Conservation (phyloP, 2,113 vertebrate genomes). For the Brevimyrus niger region DNA sequence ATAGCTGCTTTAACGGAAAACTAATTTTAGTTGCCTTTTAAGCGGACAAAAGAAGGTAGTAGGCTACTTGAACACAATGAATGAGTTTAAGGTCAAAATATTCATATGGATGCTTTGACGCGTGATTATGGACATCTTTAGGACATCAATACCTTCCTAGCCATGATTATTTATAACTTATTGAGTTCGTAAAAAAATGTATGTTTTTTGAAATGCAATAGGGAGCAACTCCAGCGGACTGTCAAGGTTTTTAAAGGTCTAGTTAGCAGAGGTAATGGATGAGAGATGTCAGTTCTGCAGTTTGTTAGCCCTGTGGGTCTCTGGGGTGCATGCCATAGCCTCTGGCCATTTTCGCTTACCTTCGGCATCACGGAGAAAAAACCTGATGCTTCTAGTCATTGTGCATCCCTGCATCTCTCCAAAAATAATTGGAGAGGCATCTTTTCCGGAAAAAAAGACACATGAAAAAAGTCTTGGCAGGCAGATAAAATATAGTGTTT, state of each 20-base stretch:
- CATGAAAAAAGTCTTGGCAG: constrained; percentile 64
- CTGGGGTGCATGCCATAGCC: constrained; percentile 88
- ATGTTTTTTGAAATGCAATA: constrained; percentile 42
- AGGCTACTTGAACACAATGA: neutral
- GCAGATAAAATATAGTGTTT: constrained; percentile 59
- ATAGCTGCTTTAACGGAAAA: neutral
- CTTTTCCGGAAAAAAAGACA: constrained; percentile 69
- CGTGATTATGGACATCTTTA: constrained; percentile 46
- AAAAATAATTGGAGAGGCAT: constrained; percentile 99
- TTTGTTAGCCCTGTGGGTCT: constrained; percentile 89
- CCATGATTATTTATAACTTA: constrained; percentile 38
- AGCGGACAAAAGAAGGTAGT: neutral
- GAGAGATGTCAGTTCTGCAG: constrained; percentile 98
- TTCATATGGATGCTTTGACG: constrained; percentile 41
- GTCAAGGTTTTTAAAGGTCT: constrained; percentile 99
- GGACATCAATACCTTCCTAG: constrained; percentile 22
- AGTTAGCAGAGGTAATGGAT: constrained; percentile 99
- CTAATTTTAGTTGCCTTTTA: neutral
- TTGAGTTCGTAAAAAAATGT: constrained; percentile 40
- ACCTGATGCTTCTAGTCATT: constrained; percentile 98
- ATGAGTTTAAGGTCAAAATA: neutral
- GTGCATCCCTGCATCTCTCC: constrained; percentile 98
- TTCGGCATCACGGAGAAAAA: constrained; percentile 88
- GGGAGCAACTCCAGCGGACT: constrained; percentile 67
- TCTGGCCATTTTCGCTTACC: constrained; percentile 98